These are phyloP conservation scores for Gavia stellata DNA, from an alignment of 2,113 vertebrate species.

Conservation along the genomic window DNA sequence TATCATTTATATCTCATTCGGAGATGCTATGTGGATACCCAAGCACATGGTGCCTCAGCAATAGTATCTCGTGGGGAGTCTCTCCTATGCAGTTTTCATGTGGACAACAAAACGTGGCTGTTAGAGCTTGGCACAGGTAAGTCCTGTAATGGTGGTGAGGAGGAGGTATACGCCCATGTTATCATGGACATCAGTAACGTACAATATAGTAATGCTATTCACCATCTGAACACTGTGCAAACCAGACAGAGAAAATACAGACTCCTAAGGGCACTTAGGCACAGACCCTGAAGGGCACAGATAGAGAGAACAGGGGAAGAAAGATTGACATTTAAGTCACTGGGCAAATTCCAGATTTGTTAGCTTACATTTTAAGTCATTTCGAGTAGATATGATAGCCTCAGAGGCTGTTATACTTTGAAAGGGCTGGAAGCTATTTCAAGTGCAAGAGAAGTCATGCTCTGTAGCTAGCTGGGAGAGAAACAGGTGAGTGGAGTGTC, in stretches of 20 bases:
- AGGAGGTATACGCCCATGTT: not conserved
- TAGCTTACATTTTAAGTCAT: not conserved
- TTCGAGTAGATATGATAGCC: not conserved
- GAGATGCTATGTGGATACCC: not conserved
- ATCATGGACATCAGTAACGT: not conserved
- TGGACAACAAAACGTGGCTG: not conserved
- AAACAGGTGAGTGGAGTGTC: not conserved
- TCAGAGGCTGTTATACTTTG: not conserved
- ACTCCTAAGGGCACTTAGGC: not conserved
- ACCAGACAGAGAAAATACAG: not conserved
- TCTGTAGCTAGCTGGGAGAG: not conserved
- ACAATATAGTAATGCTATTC: not conserved
- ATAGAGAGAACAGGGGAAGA: not conserved
- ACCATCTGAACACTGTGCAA: not conserved
- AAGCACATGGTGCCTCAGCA: not conserved
- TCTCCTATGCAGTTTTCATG: not conserved
- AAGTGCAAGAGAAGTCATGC: not conserved
- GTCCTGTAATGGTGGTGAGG: not conserved
- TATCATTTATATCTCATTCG: not conserved
- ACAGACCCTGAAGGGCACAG: not conserved
- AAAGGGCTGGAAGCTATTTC: not conserved
- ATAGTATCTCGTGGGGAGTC: fast-evolving
- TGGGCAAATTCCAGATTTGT: not conserved
- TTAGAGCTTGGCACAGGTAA: not conserved
- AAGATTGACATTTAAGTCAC: not conserved